These are phyloP conservation scores for Chionis minor DNA, from an alignment of 2,113 vertebrate genomes.

Conservation along the genomic window DNA sequence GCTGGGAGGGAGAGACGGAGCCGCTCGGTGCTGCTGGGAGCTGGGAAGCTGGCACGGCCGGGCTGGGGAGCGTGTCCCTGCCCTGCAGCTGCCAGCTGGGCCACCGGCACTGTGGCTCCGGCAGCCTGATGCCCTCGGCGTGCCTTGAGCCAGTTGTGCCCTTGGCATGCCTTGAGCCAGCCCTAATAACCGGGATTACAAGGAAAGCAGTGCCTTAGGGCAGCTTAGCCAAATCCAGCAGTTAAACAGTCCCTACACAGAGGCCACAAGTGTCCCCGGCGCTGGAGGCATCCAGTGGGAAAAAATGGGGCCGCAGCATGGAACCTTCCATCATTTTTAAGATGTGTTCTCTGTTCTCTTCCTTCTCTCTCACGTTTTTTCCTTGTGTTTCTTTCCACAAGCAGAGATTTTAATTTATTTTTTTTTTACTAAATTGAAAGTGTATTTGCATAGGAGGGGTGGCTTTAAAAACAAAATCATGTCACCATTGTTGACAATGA, in stretches of 20 bases:
- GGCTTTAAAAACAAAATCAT: not conserved
- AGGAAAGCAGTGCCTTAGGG: not conserved
- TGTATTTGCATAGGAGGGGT: rapidly evolving
- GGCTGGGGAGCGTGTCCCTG: not conserved
- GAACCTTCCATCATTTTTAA: not conserved
- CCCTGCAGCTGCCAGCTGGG: rapidly evolving
- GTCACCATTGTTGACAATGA: not conserved
- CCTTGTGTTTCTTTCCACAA: not conserved
- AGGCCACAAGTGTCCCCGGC: not conserved
- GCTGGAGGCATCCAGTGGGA: not conserved
- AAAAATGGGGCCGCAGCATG: not conserved
- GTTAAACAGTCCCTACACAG: not conserved
- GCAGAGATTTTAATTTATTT: too few relatives aligned
- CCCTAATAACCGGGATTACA: not conserved
- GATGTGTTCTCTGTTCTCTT: not conserved
- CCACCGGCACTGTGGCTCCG: not conserved
- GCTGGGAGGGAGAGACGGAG: not conserved
- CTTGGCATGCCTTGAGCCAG: not conserved
- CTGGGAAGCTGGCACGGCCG: rapidly evolving
- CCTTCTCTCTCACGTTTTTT: not conserved
- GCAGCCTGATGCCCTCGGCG: not conserved
- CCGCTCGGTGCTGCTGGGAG: not conserved
- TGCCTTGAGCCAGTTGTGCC: not conserved
- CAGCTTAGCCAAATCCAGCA: not conserved
- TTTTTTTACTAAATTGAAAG: not conserved